phyloP scores from a whole-genome alignment of 2,797 vertebrate species.

The Allobates femoralis region DNA sequence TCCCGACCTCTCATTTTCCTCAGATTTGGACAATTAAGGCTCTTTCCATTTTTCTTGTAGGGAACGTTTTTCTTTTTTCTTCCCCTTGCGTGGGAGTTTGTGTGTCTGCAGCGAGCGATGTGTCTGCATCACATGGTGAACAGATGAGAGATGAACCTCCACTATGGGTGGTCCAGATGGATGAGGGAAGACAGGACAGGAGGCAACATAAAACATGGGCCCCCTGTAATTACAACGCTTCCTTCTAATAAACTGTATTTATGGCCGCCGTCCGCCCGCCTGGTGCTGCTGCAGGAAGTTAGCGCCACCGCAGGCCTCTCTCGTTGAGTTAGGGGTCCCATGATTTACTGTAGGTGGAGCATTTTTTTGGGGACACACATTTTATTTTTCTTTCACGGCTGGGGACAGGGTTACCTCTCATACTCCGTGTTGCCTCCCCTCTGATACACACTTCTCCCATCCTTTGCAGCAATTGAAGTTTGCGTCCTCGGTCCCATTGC shows the following conservation, averaged over 20 bases:
- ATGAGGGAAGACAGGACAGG: constrained; percentile 81
- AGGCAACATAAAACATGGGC: constrained; percentile 47
- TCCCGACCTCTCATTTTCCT: constrained; percentile 33
- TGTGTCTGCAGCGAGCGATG: constrained; percentile 70
- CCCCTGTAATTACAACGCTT: constrained; percentile 49
- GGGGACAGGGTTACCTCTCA: background rate
- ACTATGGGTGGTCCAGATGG: constrained; percentile 90
- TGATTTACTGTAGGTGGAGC: background rate
- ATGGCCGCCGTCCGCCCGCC: background rate
- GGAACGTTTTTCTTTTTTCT: background rate
- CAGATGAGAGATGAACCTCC: constrained; percentile 65
- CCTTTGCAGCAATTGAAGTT: constrained; percentile 52
- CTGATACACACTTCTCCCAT: background rate
- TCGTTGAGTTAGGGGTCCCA: background rate
- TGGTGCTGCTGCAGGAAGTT: constrained; percentile 17
- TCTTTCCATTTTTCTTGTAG: constrained; percentile 16
- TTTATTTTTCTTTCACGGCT: background rate
- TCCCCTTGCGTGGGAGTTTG: constrained; percentile 67
- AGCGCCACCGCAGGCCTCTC: constrained; percentile 14
- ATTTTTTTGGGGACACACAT: background rate
- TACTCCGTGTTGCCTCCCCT: background rate
- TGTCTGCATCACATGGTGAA: constrained; percentile 52
- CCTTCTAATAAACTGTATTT: constrained; percentile 29
- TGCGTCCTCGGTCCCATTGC: constrained; percentile 65
- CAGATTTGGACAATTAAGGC: constrained; percentile 41